phyloP scores from a whole-genome alignment of 2,888 invertebrate species.

The Resseliella maxima region DNA sequence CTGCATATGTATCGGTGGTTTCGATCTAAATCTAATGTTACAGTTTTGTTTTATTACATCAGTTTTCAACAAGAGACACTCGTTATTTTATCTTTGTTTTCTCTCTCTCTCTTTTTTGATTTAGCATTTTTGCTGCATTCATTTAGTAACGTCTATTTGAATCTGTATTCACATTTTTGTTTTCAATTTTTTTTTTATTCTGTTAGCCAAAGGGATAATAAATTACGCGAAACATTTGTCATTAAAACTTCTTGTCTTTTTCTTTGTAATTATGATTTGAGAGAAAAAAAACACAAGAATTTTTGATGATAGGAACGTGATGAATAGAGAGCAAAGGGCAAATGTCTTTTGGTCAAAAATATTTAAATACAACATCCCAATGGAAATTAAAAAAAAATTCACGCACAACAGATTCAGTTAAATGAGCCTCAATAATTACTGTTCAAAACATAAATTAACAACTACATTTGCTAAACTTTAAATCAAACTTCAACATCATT shows the following conservation, averaged over 20 bases:
- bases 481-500: too few species aligned
- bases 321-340: too few species aligned
- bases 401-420: too few species aligned
- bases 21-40: conserved; percentile 14
- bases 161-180: too few species aligned
- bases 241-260: neutral
- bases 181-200: neutral
- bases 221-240: neutral
- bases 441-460: too few species aligned
- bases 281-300: neutral
- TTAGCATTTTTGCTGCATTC: neutral
- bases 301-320: neutral
- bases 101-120: neutral
- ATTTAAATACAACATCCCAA: too few species aligned
- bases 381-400: too few species aligned
- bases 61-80: neutral
- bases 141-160: too few species aligned
- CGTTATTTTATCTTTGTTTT: neutral
- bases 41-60: neutral
- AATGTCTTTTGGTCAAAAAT: too few species aligned
- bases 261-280: neutral
- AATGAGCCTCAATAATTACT: too few species aligned
- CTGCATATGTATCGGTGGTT: too few species aligned
- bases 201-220: conserved; percentile 5
- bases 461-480: too few species aligned